Base-by-base conservation (phyloP, 1,140 invertebrate genomes). In the Vanessa tameamea region DNA sequence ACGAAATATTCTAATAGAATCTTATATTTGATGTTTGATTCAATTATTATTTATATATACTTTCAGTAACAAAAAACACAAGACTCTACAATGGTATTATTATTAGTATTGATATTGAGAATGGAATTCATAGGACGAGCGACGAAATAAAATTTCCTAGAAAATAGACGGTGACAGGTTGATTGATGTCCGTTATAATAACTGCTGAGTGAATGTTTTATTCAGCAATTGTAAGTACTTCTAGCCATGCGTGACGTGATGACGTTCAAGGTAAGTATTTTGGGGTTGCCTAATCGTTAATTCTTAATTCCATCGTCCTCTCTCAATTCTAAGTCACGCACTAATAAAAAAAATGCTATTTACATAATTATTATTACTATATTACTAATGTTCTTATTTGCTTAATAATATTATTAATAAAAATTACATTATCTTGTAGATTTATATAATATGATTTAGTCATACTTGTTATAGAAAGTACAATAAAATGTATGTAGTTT, bases 171-270 rank as follows among this genome's bases (percentile, higher is more conserved):
- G 66, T 73, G 87, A 88, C 84, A 86, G 82, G 73, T 86, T 87
- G 87, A 89, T 89, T 84, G 84, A 89, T 91, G 83, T 83, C 79
- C 73, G 80, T 83, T 85, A 82, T 86, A 85, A 83, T 87, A 87
- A 87, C 84, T 72, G 77, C 72, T 82, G 80, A 87, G 76, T 84
- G 81, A 86, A 87, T 89, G 84, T 89, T 87, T 89, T 87, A 90
- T 90, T 85, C 77, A 83, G 75, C 78, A 76, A 79, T 82, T 75
- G 75, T 57, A 73, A 76, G 63, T 68, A 72, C 69, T 72, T 72
- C 15, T 72, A 66, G 53, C 50, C 74, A 85, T 87, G 84, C 85
- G 85, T 88, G 85, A 86, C 85, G 88, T 69, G 47, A 75, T 83
- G 78, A 85, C 79, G 80, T 82, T 82, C 80, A 81, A 80, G 80